A percentile compares a stretch with the other conserved stretches of the same genome.
Evolutionary conservation across 2,888 invertebrate species (phyloP).

Genomic region (Drosophila imparisetae): DNA sequence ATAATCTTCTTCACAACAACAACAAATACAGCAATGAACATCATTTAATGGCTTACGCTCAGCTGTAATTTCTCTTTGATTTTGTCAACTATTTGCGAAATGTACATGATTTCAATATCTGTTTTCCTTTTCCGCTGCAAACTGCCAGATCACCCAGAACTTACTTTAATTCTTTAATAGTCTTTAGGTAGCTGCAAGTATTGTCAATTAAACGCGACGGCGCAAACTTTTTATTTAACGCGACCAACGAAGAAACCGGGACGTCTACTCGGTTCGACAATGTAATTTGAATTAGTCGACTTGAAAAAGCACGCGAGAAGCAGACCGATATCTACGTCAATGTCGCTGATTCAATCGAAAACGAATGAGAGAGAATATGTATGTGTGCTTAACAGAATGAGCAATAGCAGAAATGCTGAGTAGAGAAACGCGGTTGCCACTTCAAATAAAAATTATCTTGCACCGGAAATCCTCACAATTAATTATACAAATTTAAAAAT

Average conservation of each 20-base stretch:
- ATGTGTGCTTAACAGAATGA: constrained; percentile 13
- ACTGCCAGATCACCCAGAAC: constrained; percentile 8
- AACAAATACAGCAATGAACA: constrained; percentile 38
- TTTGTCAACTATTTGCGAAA: constrained; percentile 68
- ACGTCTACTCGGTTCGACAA: constrained; percentile 46
- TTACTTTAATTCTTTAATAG: constrained; percentile 50
- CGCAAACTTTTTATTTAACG: constrained; percentile 32
- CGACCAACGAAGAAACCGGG: constrained; percentile 16
- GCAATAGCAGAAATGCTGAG: constrained; percentile 3
- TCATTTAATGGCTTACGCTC: constrained; percentile 61
- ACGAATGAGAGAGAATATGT: background rate
- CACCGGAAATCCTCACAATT: background rate
- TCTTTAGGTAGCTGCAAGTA: constrained; percentile 15
- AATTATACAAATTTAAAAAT: background rate
- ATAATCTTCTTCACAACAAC: constrained; percentile 55
- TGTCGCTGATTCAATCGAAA: constrained; percentile 14
- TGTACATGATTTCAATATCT: constrained; percentile 49
- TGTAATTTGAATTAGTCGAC: constrained; percentile 30
- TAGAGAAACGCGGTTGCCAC: constrained; percentile 2
- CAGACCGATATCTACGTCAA: constrained; percentile 6
- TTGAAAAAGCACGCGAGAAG: constrained; percentile 40
- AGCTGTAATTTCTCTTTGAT: constrained; percentile 70
- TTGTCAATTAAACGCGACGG: constrained; percentile 38
- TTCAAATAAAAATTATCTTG: background rate
- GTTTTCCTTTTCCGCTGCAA: constrained; percentile 1